Percentiles rank a stretch among this genome's conserved stretches.
These are phyloP conservation scores for Sylvicola fuscatus DNA, from an alignment of 2,888 invertebrate species.

Conservation along the genomic window DNA sequence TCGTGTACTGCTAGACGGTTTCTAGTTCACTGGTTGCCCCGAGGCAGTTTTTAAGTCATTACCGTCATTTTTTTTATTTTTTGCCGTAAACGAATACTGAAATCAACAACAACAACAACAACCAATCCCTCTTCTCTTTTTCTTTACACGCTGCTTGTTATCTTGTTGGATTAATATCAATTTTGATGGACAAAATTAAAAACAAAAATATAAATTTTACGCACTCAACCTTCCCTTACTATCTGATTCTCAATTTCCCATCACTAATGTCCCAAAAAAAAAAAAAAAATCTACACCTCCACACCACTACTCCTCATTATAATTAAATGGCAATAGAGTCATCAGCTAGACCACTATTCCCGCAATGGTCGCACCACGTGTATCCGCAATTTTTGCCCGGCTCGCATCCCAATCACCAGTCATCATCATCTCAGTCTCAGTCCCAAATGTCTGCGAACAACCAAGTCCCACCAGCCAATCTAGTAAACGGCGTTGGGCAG, in stretches of 20 bases:
- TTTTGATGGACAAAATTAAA: slow-evolving; percentile 2
- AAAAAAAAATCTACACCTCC: too few relatives aligned
- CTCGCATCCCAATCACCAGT: slow-evolving; percentile 54
- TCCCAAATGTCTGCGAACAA: slow-evolving; percentile 27
- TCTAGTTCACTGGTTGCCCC: too few relatives aligned
- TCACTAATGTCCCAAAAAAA: slow-evolving; percentile 10
- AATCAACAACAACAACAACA: too few relatives aligned
- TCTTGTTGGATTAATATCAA: slow-evolving; percentile 2
- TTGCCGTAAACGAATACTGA: too few relatives aligned
- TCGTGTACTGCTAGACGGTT: too few relatives aligned
- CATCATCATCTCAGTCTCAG: slow-evolving; percentile 40
- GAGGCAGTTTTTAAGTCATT: too few relatives aligned
- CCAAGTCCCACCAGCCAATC: slow-evolving; percentile 22
- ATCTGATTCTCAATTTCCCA: not conserved
- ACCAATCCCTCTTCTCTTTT: slow-evolving; percentile 6
- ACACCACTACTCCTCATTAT: too few relatives aligned
- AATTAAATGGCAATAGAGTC: slow-evolving; percentile 5
- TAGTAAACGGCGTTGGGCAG: slow-evolving; percentile 11
- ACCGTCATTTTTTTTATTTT: too few relatives aligned
- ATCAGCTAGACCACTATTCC: slow-evolving; percentile 57
- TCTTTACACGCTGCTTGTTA: slow-evolving; percentile 26
- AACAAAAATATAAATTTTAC: slow-evolving; percentile 2
- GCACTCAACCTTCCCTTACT: not conserved
- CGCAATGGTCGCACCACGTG: slow-evolving; percentile 89
- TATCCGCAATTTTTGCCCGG: slow-evolving; percentile 87